phyloP scores from a whole-genome alignment of 2,888 invertebrate species.

The Chymomyza procnemis region DNA sequence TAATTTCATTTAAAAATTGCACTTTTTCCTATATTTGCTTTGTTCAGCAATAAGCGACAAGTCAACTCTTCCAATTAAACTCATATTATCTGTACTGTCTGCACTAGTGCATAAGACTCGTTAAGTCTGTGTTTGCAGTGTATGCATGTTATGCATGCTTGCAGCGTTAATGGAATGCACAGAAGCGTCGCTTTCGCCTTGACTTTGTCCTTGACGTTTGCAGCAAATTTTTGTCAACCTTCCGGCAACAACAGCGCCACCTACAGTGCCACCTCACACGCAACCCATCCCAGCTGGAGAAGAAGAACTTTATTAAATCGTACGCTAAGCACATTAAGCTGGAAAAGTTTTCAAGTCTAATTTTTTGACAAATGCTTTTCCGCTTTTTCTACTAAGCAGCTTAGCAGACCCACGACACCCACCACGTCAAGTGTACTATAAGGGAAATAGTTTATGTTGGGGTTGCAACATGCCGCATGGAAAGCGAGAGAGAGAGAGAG shows the following conservation, averaged over 20 bases:
- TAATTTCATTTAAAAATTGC: too few species aligned
- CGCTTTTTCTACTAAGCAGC: background rate
- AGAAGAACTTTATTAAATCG: background rate
- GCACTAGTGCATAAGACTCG: too few species aligned
- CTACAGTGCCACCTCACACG: constrained; percentile 4
- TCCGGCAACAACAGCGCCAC: constrained; percentile 21
- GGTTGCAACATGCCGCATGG: background rate
- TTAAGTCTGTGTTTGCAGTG: too few species aligned
- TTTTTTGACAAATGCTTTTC: background rate
- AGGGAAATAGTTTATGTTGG: background rate
- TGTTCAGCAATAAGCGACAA: too few species aligned
- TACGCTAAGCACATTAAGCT: background rate
- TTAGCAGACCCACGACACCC: too few species aligned
- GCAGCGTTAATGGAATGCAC: background rate
- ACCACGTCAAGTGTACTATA: background rate
- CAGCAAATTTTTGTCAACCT: constrained; percentile 30
- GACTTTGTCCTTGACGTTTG: constrained; percentile 43
- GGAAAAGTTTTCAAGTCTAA: background rate
- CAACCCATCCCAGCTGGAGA: constrained; percentile 9
- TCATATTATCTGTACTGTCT: too few species aligned
- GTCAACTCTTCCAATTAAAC: too few species aligned
- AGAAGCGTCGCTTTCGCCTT: constrained; percentile 21
- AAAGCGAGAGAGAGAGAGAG: background rate
- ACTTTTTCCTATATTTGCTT: too few species aligned
- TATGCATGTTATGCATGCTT: background rate